A percentile compares a stretch with the other conserved stretches of the same genome.
Conservation (phyloP, 2,113 vertebrate species). For the Chunga burmeisteri region DNA sequence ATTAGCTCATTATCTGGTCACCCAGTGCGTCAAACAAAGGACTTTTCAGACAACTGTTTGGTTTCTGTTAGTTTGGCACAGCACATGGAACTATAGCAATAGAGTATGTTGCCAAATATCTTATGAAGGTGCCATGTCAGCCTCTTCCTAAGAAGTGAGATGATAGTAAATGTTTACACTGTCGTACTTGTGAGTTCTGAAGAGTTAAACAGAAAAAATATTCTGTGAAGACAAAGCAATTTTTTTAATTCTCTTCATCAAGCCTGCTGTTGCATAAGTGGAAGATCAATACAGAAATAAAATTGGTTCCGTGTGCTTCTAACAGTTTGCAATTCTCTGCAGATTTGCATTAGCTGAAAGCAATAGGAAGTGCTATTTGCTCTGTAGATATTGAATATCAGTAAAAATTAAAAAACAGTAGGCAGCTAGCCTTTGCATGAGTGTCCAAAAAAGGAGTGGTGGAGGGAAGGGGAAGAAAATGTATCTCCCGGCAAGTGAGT, state of each 20-base stretch:
- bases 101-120: background rate
- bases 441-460: background rate
- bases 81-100: background rate
- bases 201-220: background rate
- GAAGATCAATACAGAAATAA: constrained; percentile 20
- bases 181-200: background rate
- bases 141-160: background rate
- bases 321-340: background rate
- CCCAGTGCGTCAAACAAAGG: background rate
- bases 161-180: background rate
- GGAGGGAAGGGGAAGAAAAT: background rate
- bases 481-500: background rate
- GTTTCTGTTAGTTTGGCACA: background rate
- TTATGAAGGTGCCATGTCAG: background rate
- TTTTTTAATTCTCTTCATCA: background rate
- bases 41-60: background rate
- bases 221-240: background rate
- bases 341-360: background rate
- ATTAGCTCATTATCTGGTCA: background rate
- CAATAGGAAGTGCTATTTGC: background rate
- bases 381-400: background rate
- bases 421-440: background rate
- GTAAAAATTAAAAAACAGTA: background rate
- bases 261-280: background rate
- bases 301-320: background rate